A percentile compares a stretch with the other conserved stretches of the same genome.
These are phyloP conservation scores for Hylaea fasciaria DNA, from an alignment of 2,888 invertebrate species.

Conservation along the genomic window DNA sequence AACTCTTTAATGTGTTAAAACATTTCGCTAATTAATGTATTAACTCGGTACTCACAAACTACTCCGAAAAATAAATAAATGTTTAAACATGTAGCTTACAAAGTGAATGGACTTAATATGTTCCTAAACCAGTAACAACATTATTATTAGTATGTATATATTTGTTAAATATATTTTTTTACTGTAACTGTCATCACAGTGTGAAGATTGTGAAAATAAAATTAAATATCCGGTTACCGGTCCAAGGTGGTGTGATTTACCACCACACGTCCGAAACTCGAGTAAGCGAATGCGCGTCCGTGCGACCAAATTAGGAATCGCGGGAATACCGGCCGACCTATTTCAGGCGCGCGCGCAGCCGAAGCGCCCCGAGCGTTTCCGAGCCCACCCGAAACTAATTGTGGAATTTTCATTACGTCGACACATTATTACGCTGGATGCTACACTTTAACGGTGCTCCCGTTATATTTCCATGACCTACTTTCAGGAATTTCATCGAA, in stretches of 20 bases:
- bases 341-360: slow-evolving; percentile 76
- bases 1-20: too few species aligned
- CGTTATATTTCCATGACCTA: slow-evolving; percentile 45
- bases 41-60: too few species aligned
- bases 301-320: slow-evolving; percentile 86
- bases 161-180: too few species aligned
- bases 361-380: slow-evolving; percentile 59
- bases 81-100: too few species aligned
- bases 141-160: too few species aligned
- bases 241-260: slow-evolving; percentile 46
- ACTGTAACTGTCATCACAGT: too few species aligned
- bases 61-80: too few species aligned
- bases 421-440: slow-evolving; percentile 55
- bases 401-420: slow-evolving; percentile 66
- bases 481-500: slow-evolving; percentile 36
- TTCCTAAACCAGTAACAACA: too few species aligned
- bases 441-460: slow-evolving; percentile 42
- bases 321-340: slow-evolving; percentile 67
- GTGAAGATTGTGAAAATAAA: not conserved
- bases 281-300: slow-evolving; percentile 69
- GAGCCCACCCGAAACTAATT: slow-evolving; percentile 71
- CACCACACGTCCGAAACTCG: slow-evolving; percentile 57
- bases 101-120: too few species aligned
- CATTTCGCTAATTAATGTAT: too few species aligned
- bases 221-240: slow-evolving; percentile 25